A percentile compares a stretch with the other conserved stretches of the same genome.
These are phyloP conservation scores for Dolichoris vasculosae DNA, from an alignment of 1,140 invertebrate genomes.

Conservation along the genomic window DNA sequence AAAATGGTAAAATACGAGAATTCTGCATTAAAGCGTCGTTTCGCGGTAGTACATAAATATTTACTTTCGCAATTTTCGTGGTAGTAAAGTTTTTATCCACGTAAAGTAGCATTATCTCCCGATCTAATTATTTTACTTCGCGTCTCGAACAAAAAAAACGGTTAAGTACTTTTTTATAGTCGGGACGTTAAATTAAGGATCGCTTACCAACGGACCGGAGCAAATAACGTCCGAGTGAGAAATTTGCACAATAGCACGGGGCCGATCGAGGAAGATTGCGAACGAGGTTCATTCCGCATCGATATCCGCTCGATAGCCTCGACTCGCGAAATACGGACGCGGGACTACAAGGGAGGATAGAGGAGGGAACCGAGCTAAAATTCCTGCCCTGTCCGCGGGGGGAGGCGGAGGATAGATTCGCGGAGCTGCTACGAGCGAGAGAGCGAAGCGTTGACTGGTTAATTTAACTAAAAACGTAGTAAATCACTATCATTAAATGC, in stretches of 20 bases:
- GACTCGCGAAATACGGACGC: no score
- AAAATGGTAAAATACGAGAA: not conserved
- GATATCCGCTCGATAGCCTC: not conserved
- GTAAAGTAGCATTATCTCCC: constrained; percentile 1
- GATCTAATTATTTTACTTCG: constrained; percentile 10
- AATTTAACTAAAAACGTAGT: constrained; percentile 12
- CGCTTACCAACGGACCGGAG: not conserved
- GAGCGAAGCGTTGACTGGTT: not conserved
- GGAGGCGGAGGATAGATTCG: not conserved
- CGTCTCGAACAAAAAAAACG: not conserved
- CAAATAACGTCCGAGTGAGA: not conserved
- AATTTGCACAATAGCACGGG: not conserved
- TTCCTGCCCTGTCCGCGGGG: no score
- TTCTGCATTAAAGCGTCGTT: not conserved
- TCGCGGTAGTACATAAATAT: constrained; percentile 12
- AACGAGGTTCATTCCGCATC: not conserved
- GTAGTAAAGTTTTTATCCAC: constrained; percentile 11
- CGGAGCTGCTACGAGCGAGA: not conserved
- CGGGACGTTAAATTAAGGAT: not conserved
- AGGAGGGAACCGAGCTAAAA: no score
- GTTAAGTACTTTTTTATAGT: not conserved
- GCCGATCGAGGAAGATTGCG: not conserved
- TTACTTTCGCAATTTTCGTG: constrained; percentile 1
- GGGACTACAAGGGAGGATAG: no score
- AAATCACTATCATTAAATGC: not conserved